Conservation (phyloP, 2,797 vertebrate genomes). For the Myoxocephalus aenaeus region DNA sequence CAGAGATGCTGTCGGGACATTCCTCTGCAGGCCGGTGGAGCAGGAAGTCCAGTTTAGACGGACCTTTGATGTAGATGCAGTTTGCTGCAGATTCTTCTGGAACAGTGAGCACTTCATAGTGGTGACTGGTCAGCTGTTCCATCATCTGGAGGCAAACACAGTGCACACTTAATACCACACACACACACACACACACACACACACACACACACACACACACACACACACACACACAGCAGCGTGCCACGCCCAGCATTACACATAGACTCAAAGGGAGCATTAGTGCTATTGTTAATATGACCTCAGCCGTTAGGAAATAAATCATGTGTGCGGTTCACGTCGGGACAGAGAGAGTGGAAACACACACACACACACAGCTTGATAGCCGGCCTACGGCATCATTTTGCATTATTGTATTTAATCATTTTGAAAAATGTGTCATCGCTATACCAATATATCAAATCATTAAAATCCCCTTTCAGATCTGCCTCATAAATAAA, state of each 20-base stretch:
- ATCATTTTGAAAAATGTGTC: background rate
- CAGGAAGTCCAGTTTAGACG: conserved; percentile 85
- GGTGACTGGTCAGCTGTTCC: conserved; percentile 93
- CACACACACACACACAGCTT: background rate
- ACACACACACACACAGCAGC: background rate
- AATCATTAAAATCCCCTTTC: background rate
- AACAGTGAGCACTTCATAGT: conserved; percentile 90
- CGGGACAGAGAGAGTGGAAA: background rate
- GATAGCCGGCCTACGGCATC: background rate
- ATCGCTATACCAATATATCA: background rate
- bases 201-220: background rate
- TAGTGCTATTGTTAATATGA: conserved; percentile 25
- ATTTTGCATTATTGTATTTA: background rate
- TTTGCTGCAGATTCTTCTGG: conserved; percentile 90
- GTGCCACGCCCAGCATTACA: conserved; percentile 37
- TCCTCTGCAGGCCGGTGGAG: conserved; percentile 90
- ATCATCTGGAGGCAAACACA: conserved; percentile 84
- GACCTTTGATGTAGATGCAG: conserved; percentile 89
- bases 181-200: background rate
- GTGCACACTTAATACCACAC: background rate
- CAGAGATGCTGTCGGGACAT: conserved; percentile 86
- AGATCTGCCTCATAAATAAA: background rate
- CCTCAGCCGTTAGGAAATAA: conserved; percentile 21
- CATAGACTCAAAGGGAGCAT: conserved; percentile 23
- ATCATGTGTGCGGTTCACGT: conserved; percentile 26